phyloP scores from a whole-genome alignment of 2,113 vertebrate genomes.

The Pogona vitticeps region DNA sequence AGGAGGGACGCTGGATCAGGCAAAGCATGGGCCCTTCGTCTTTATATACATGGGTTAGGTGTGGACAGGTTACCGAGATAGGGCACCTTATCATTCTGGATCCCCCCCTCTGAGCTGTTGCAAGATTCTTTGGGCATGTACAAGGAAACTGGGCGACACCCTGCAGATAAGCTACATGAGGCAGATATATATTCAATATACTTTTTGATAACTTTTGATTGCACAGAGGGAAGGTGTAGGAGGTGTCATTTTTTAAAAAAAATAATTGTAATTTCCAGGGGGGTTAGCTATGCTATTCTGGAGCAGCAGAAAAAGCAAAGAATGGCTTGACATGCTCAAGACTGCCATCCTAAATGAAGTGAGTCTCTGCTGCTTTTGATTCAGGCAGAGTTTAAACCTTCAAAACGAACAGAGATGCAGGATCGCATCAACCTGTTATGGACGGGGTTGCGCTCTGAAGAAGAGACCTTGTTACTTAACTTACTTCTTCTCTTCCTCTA shows the following conservation, averaged over 20 bases:
- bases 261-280: background rate
- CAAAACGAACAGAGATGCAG: background rate
- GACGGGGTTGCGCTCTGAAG: background rate
- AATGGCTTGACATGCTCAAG: no score
- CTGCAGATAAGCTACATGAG: background rate
- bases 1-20: conserved; percentile 5
- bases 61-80: conserved; percentile 36
- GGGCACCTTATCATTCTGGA: conserved; percentile 49
- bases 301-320: no score
- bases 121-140: background rate
- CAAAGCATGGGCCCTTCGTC: conserved; percentile 25
- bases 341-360: background rate
- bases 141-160: conserved; percentile 28
- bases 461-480: no score
- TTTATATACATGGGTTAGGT: conserved; percentile 67
- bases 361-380: no score
- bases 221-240: background rate
- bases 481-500: no score
- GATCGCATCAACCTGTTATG: background rate
- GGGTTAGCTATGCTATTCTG: background rate
- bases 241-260: conserved; percentile 6
- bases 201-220: conserved; percentile 26
- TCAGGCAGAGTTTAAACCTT: background rate
- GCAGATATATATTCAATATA: background rate
- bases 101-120: conserved; percentile 35